phyloP scores from a whole-genome alignment of 2,113 vertebrate genomes.

The Dolichotis patagonum region DNA sequence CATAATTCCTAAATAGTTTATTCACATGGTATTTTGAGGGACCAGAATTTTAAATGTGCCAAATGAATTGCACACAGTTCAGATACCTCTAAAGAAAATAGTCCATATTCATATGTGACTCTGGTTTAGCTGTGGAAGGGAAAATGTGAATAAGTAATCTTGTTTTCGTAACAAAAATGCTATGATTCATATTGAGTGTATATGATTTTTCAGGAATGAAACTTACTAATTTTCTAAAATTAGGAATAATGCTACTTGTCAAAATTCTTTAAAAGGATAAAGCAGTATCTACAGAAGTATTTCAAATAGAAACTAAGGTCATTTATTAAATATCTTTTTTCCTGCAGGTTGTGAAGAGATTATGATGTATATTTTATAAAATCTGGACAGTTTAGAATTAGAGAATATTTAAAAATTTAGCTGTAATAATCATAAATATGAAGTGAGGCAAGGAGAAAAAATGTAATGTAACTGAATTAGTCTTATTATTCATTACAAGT shows the following conservation, averaged over 20 bases:
- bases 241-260: neutral
- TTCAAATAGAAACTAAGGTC: neutral
- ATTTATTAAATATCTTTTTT: conserved; percentile 13
- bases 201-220: conserved; percentile 51
- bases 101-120: neutral
- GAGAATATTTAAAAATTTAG: neutral
- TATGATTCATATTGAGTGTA: neutral
- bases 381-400: conserved; percentile 11
- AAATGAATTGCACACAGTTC: neutral
- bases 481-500: conserved; percentile 31
- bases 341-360: neutral
- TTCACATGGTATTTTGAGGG: neutral
- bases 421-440: neutral
- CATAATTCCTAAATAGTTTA: conserved; percentile 47
- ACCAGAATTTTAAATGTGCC: neutral
- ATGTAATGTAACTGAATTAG: conserved; percentile 2
- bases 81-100: conserved; percentile 7
- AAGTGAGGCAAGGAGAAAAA: neutral
- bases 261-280: neutral
- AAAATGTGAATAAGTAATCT: neutral
- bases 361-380: conserved; percentile 19
- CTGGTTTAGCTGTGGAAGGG: neutral
- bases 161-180: neutral
- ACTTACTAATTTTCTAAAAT: neutral
- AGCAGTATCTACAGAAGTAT: neutral